These are phyloP conservation scores for Passerina amoena DNA, from an alignment of 2,113 vertebrate genomes.

Conservation along the genomic window DNA sequence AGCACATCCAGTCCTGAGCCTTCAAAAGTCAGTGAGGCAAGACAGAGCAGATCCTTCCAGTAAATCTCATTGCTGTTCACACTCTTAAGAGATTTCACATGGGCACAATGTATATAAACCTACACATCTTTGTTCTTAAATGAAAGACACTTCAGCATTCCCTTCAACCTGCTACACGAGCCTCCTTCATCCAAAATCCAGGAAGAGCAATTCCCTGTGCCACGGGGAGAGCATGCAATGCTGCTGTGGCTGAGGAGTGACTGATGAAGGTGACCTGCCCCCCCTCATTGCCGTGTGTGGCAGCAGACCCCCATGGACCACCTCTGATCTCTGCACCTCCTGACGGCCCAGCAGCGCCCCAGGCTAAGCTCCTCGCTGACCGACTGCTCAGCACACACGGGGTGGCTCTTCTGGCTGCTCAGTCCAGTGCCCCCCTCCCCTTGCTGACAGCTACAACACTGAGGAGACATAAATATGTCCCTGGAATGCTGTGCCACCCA, in stretches of 20 bases:
- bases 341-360: neutral
- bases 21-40: neutral
- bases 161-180: neutral
- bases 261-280: neutral
- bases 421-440: neutral
- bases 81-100: neutral
- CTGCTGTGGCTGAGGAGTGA: rapidly evolving
- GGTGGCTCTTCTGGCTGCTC: neutral
- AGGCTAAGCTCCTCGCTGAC: neutral
- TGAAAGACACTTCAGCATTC: neutral
- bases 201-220: neutral
- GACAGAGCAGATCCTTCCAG: neutral
- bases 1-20: rapidly evolving
- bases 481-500: neutral
- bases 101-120: neutral
- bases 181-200: neutral
- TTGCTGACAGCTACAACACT: neutral
- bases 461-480: neutral
- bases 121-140: neutral
- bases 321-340: neutral
- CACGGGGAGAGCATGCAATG: rapidly evolving
- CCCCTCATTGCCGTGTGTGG: neutral
- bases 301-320: neutral
- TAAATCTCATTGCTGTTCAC: neutral
- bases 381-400: neutral